Evolutionary conservation across 2,888 invertebrate species (phyloP), one percentile per base, ranked within the genome.

Genomic region (Eupsilia transversa): DNA sequence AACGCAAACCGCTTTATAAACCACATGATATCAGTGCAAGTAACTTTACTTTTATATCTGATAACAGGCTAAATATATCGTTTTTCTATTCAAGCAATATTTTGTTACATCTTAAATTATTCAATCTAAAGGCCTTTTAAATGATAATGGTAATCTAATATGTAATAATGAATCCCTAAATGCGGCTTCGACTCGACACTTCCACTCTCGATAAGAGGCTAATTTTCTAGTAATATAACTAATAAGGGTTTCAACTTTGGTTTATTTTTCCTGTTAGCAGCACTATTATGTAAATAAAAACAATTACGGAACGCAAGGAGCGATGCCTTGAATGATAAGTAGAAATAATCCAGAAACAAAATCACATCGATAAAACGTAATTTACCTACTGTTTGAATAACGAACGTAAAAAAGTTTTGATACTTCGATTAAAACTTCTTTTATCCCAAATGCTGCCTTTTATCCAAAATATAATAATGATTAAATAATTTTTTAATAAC

Each of bases 211-310:
- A 82, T 73, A 72, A 65, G 52, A 49, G n/a, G 12, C 54, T 46
- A 72, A 84, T 73, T 81, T 75, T 64, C 27, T 54, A 63, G 65
- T 59, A 66, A 66, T 74, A 63, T 69, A 35, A 72, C 69, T 76
- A 59, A 67, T 61, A 76, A 71, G 46, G n/a, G n/a, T 56, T 72
- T 35, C 43, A 35, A 38, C n/a, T 35, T 63, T 49, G 23, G 63
- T 60, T 63, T 66, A 35, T 67, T 72, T 60, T 70, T 74, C n/a
- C 30, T 41, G 35, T 41, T 63, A 59, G 52, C 46, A 70, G 49
- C 27, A 65, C 38, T 68, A 61, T 52, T 76, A 83, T 77, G 72
- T 68, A 74, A 81, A 85, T 81, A 73, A 52, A 59, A 76, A 27
- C 72, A 57, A 76, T 72, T 57, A 81, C 63, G 35, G 49, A 54